Conservation (phyloP, 2,113 vertebrate species). For the Craseonycteris thonglongyai region DNA sequence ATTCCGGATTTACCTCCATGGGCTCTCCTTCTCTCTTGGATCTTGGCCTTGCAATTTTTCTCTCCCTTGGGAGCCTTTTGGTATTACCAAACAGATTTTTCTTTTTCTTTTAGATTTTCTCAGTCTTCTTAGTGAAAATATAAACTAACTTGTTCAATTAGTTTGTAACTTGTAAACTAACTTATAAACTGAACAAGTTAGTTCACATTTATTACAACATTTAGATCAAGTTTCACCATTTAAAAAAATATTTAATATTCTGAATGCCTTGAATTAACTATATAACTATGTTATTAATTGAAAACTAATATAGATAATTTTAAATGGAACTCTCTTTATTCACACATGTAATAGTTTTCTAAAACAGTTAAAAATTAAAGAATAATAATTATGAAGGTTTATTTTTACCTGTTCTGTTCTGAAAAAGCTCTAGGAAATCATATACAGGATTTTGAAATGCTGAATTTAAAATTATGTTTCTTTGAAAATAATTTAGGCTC, state of each 20-base stretch:
- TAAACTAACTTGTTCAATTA: too few species aligned
- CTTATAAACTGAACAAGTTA: neutral
- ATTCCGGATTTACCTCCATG: neutral
- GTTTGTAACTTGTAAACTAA: too few species aligned
- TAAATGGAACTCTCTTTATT: neutral
- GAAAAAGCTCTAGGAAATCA: neutral
- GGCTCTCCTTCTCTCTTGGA: neutral
- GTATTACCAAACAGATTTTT: neutral
- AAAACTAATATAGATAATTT: neutral
- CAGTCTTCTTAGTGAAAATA: neutral
- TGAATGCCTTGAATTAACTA: neutral
- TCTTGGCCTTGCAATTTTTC: neutral
- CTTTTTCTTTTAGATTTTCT: neutral
- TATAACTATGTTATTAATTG: neutral
- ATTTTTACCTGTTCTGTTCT: neutral
- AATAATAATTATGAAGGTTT: neutral
- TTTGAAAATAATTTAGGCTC: neutral
- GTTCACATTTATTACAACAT: neutral
- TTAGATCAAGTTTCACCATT: neutral
- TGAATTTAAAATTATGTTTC: slow-evolving; percentile 30
- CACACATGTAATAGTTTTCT: neutral
- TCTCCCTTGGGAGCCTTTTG: neutral
- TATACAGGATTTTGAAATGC: neutral
- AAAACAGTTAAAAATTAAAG: neutral
- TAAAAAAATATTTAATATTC: neutral